phyloP scores from a whole-genome alignment of 2,888 invertebrate genomes.

The Nephrotoma guestfalica region DNA sequence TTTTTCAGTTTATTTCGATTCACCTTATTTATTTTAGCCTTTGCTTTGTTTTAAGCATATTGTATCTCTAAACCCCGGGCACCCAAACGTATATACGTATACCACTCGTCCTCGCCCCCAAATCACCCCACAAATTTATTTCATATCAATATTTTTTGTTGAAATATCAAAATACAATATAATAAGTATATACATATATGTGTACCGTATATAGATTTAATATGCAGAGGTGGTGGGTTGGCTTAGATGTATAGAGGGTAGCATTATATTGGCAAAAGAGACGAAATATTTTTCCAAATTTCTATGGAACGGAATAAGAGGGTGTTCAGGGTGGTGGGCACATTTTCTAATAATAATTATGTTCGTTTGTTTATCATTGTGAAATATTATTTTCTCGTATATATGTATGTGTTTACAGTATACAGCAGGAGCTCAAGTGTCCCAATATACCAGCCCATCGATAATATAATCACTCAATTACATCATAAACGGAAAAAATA shows the following conservation, averaged over 20 bases:
- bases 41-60: neutral
- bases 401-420: neutral
- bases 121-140: neutral
- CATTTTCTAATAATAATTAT: neutral
- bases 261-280: neutral
- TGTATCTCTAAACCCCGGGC: neutral
- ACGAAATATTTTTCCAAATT: neutral
- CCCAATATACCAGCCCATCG: neutral
- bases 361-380: neutral
- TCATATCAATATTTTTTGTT: neutral
- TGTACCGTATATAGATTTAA: neutral
- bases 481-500: neutral
- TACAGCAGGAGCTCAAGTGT: neutral
- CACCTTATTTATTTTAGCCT: neutral
- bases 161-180: neutral
- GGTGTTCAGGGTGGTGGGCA: neutral
- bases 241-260: neutral
- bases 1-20: neutral
- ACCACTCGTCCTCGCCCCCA: neutral
- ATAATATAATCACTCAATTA: neutral
- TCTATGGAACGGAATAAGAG: neutral
- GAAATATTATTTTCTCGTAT: neutral
- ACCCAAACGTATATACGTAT: neutral
- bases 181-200: neutral
- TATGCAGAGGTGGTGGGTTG: neutral